Evolutionary conservation across 2,113 vertebrate species (phyloP), one percentile per base, ranked within the genome.

Genomic region (Syngnathus scovelli): DNA sequence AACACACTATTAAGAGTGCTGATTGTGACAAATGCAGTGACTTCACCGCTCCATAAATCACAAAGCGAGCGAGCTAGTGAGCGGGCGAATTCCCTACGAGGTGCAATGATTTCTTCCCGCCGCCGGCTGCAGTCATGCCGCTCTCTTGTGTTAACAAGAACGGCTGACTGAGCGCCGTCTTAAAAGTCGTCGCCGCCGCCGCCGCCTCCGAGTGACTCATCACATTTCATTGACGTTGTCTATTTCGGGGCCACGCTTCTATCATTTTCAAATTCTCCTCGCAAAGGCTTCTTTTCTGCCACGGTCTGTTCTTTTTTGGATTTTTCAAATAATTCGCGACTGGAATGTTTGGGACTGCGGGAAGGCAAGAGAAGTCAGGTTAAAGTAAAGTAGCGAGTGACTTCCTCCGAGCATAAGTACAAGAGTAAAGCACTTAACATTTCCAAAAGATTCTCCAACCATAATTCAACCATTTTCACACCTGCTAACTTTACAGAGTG

Each of bases 131-230:
- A 78, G 76, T 81, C 79, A 80, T 80, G 21, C 80, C 81, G 75
- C 80, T 85, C 74, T 69, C 75, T 78, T 79, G 77, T 83, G 80
- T 76, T 85, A 89, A 84, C 83, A 83, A 81, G 75, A 74, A 59
- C 54, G 72, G 73, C 70, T 83, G 86, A 84, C 76, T 80, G 78
- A 85, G 70, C 73, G 49, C 10, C 36, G 82, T 83, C 76, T 81
- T 68, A 80, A 85, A 76, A 72, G 73, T 64, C 74, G 72, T 68
- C 44, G 65, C 43, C 23, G 23, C 23, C 44, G 65, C 43, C 23
- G 23, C 23, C 66, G 75, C 39, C 43, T 21, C 27, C 36, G 64
- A 79, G 69, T 67, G 80, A 83, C 82, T 76, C 78, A 68, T 81
- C 74, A 71, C 52, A 71, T 82, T 72, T 78, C 70, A 77, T 80